Evolutionary conservation across 2,888 invertebrate genomes (phyloP), one percentile per base, ranked within the genome.

Genomic region (Azorinus chamasolen): DNA sequence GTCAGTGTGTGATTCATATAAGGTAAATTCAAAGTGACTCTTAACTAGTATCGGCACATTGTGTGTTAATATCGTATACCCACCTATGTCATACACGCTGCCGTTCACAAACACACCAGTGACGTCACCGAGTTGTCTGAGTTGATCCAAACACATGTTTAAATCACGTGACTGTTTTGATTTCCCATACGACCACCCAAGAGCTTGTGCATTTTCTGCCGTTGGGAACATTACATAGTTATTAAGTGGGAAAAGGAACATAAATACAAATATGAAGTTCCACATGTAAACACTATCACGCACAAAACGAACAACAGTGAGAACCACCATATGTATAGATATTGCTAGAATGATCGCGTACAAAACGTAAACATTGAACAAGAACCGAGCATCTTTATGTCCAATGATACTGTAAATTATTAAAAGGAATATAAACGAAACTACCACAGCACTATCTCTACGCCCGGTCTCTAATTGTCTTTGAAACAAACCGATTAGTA

Each of bases 21-120:
- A 61, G 22, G 73, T 70, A 46, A 74, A 88, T 59, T 89, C 90
- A 22, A 79, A 64, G n/a, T 87, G 85, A 16, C 87, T 73, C 12
- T 86, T 75, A 0, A 83, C 68, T n/a, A 88, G 18, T 6, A 89
- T 10, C 1, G 88, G 88, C 0, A 90, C 85, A 39, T 89, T 79
- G 5, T 83, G 79, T 54, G 83, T 79, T 16, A 90, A 66, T 20
- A 87, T 51, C 18, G 83, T 68, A 66, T 81, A 88, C 2, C 83
- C 88, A 8, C 77, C 87, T 0, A 80, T 78, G 46, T 80, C 74
- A 65, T 83, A 87, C 14, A 89, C 62, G 48, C 79, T 83, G 22
- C 73, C 68, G 66, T 89, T 88, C 14, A 88, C 25, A 39, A 86
- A 81, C 8, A 89, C 87, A 2, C 90, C 90, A 10, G 73, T 86